These are phyloP conservation scores for Elymnias hypermnestra DNA, from an alignment of 1,140 invertebrate species.

Conservation along the genomic window DNA sequence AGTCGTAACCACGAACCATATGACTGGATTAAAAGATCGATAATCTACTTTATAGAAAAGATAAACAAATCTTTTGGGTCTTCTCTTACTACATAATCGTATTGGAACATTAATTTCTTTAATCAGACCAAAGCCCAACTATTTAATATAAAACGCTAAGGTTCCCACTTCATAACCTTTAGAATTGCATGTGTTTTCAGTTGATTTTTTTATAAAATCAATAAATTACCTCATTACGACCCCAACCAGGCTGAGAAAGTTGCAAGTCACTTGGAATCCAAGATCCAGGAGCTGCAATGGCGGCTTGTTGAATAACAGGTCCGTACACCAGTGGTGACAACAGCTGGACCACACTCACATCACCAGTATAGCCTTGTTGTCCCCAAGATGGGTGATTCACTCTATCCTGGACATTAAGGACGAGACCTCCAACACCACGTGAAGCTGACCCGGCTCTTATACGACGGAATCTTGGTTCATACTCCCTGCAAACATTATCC, in stretches of 20 bases:
- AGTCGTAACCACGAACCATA: too few relatives aligned
- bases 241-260: constrained; percentile 30
- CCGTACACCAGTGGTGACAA: constrained; percentile 15
- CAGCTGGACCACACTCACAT: constrained; percentile 28
- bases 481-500: constrained; percentile 13
- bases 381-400: constrained; percentile 34
- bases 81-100: too few relatives aligned
- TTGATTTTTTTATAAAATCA: too few relatives aligned
- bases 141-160: too few relatives aligned
- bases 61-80: too few relatives aligned
- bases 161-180: too few relatives aligned
- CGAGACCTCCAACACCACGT: constrained; percentile 20
- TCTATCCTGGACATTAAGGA: constrained; percentile 10
- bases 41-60: too few relatives aligned
- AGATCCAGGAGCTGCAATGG: constrained; percentile 15
- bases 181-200: too few relatives aligned
- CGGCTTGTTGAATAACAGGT: constrained; percentile 15
- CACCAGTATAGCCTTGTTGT: constrained; percentile 17
- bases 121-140: too few relatives aligned
- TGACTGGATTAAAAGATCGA: too few relatives aligned
- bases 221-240: constrained; percentile 16
- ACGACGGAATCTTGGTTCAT: constrained; percentile 17
- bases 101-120: too few relatives aligned
- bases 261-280: constrained; percentile 19
- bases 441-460: constrained; percentile 28